phyloP scores from a whole-genome alignment of 2,888 invertebrate genomes.

The Dione juno region DNA sequence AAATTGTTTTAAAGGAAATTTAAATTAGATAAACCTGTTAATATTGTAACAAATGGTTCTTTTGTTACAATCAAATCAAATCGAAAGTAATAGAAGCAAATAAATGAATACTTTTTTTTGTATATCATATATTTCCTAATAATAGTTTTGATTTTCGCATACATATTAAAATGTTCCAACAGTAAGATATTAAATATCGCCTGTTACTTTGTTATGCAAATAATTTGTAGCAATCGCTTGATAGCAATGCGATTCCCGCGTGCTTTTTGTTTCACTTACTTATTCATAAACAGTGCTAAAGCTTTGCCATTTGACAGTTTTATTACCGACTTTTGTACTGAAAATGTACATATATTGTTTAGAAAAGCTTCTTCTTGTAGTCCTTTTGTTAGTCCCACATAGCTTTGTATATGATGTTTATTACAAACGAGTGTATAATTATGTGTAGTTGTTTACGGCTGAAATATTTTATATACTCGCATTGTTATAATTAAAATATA shows the following conservation, averaged over 20 bases:
- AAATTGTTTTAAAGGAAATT: neutral
- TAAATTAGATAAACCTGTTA: neutral
- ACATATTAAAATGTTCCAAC: neutral
- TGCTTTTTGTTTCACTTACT: constrained; percentile 19
- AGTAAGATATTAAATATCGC: constrained; percentile 16
- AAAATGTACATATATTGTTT: neutral
- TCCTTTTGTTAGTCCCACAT: neutral
- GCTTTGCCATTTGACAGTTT: constrained; percentile 16
- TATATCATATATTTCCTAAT: neutral
- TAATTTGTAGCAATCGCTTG: constrained; percentile 15
- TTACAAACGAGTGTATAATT: constrained; percentile 6
- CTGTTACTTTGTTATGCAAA: constrained; percentile 13
- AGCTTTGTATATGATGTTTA: neutral
- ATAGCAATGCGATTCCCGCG: constrained; percentile 14
- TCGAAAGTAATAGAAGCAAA: neutral
- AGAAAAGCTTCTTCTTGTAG: neutral
- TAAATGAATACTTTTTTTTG: neutral
- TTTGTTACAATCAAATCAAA: no score
- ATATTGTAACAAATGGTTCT: neutral
- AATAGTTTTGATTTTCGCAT: neutral
- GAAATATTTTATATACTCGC: constrained; percentile 1
- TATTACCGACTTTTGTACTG: no score
- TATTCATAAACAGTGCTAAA: constrained; percentile 12
- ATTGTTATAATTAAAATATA: constrained; percentile 6
- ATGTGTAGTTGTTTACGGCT: constrained; percentile 7